A percentile compares a stretch with the other conserved stretches of the same genome.
These are phyloP conservation scores for Troilus luridus DNA, from an alignment of 2,888 invertebrate species.

Conservation along the genomic window DNA sequence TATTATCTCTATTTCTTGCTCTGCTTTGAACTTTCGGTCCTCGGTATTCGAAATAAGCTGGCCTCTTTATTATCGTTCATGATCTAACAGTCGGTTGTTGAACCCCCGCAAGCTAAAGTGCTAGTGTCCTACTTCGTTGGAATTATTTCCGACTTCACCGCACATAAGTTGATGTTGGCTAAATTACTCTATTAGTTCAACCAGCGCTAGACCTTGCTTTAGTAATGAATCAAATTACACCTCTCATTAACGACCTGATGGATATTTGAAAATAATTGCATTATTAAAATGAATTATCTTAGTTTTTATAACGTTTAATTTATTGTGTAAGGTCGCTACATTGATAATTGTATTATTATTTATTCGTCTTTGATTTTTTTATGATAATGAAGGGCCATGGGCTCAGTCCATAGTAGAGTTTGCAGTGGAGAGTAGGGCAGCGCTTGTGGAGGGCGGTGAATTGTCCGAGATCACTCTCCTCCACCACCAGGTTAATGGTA, in stretches of 20 bases:
- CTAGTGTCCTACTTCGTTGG: background rate
- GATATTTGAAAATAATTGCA: background rate
- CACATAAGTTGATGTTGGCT: background rate
- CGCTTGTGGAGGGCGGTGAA: too few species aligned
- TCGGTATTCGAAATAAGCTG: background rate
- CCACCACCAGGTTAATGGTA: too few species aligned
- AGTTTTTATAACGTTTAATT: background rate
- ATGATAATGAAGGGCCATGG: too few species aligned
- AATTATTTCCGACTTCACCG: background rate
- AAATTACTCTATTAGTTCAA: slow-evolving; percentile 18
- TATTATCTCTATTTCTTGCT: slow-evolving; percentile 22
- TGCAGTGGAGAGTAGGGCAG: too few species aligned
- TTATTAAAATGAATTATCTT: background rate
- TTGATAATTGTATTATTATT: background rate
- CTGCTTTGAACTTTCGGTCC: slow-evolving; percentile 11
- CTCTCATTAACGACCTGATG: background rate
- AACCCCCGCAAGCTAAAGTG: background rate
- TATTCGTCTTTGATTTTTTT: too few species aligned
- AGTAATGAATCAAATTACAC: background rate
- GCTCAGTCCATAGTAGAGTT: too few species aligned
- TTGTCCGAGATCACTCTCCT: too few species aligned
- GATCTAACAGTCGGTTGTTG: slow-evolving; percentile 4
- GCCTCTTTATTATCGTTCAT: slow-evolving; percentile 5
- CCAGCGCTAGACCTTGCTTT: background rate
- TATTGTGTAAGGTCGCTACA: background rate